Evolutionary conservation across 2,113 vertebrate genomes (phyloP).

Genomic region (Spea bombifrons): DNA sequence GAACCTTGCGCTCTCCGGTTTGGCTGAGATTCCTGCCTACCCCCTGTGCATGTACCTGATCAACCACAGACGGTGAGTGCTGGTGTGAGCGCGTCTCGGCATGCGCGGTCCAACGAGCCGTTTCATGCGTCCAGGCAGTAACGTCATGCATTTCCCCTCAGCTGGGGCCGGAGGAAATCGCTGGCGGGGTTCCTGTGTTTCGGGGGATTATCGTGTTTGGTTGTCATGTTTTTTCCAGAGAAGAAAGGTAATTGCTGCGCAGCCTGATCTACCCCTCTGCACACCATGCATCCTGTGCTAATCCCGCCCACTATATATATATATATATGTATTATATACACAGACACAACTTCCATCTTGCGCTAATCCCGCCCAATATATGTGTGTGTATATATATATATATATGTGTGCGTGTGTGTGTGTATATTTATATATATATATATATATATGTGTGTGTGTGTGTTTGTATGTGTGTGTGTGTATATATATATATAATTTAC

Average conservation of each 20-base stretch:
- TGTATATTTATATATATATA: too few relatives aligned
- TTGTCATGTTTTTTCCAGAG: conserved; percentile 72
- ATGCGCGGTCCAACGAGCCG: not conserved
- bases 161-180: conserved; percentile 71
- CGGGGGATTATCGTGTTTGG: conserved; percentile 70
- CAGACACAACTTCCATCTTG: not conserved
- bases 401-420: too few relatives aligned
- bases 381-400: too few relatives aligned
- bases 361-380: not conserved
- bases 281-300: not conserved
- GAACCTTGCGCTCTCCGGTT: conserved; percentile 74
- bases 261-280: not conserved
- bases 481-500: too few relatives aligned
- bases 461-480: too few relatives aligned
- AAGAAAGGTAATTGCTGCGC: conserved; percentile 65
- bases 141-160: conserved; percentile 30
- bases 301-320: not conserved
- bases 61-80: conserved; percentile 69
- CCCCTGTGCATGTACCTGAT: conserved; percentile 76
- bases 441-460: too few relatives aligned
- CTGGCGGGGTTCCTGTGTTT: conserved; percentile 67
- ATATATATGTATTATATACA: not conserved
- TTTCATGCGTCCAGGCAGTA: too few relatives aligned
- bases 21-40: conserved; percentile 75
- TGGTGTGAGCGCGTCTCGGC: not conserved